Evolutionary conservation across 2,888 invertebrate genomes (phyloP), one percentile per base, ranked within the genome.

Genomic region (Cataglyphis rosenhaueri): DNA sequence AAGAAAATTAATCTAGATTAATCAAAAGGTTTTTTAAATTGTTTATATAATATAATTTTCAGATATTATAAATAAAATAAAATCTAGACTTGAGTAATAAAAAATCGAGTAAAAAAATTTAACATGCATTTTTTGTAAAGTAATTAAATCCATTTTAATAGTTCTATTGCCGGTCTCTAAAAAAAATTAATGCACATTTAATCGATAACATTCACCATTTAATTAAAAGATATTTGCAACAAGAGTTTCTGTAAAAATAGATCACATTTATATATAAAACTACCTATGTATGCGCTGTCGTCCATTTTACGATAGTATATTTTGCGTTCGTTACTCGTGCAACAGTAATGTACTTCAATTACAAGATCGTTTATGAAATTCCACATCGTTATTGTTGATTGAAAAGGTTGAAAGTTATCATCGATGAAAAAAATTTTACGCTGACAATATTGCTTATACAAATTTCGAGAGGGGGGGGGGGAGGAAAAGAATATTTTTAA

Each of bases 281-380:
- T 44, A 44, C 4, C 15, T 44, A 57, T 71, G 25, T 32, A 55
- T 6, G 38, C 15, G 15, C 15, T 4, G 44, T 18, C n/a, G 25
- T 59, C 25, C 78, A 66, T 59, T 68, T 78, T 59, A 32, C 21
- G 21, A 78, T 78, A 78, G 78, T 44, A 32, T 32, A 59, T 70
- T 79, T 68, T 70, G 12, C 59, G 35, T 59, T 78, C 68, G 78
- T 78, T 78, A 41, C 35, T 59, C 59, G 44, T 68, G 18, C 68
- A 68, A 59, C 41, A 32, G 32, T 79, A 79, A 79, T 70, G 59
- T 44, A 70, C 70, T 59, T 70, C 59, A 70, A 79, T 79, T 79
- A 59, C 68, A 15, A 75, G 83, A 81, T 41, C 82, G 59, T 35
- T 83, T 78, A 74, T 82, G 87, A 87, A 85, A 87, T 79, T 75